Percentiles rank a stretch among this genome's conserved stretches.
These are phyloP conservation scores for Limanda limanda DNA, from an alignment of 2,113 vertebrate species.

Conservation along the genomic window DNA sequence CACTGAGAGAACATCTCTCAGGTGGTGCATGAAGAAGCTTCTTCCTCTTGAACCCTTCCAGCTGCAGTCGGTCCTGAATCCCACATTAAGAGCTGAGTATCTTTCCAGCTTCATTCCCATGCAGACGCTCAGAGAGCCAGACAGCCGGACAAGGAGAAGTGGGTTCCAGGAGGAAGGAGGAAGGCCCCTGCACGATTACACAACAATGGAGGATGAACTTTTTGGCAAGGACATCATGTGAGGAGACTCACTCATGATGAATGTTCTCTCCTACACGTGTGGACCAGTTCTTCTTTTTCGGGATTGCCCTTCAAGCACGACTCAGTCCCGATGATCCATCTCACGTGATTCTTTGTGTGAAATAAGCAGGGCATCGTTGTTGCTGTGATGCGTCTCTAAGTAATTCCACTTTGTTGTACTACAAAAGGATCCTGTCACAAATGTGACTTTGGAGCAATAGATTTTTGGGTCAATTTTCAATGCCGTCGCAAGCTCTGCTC, in stretches of 20 bases:
- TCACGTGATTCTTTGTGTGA: neutral
- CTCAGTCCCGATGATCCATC: too few species aligned
- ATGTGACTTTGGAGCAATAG: constrained; percentile 65
- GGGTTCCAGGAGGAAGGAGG: constrained; percentile 38
- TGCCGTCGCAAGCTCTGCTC: constrained; percentile 56
- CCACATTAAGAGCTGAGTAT: constrained; percentile 40
- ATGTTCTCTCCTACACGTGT: constrained; percentile 22
- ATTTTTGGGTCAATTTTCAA: constrained; percentile 74
- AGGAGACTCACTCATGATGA: constrained; percentile 23
- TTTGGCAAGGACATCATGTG: constrained; percentile 10
- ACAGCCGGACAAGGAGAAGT: constrained; percentile 50
- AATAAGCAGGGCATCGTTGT: neutral
- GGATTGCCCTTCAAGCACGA: too few species aligned
- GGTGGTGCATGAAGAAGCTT: constrained; percentile 16
- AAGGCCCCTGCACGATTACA: constrained; percentile 50
- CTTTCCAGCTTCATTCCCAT: constrained; percentile 24
- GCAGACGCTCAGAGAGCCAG: constrained; percentile 37
- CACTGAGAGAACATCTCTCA: constrained; percentile 26
- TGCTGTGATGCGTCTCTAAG: constrained; percentile 11
- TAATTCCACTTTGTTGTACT: constrained; percentile 50
- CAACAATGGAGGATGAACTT: constrained; percentile 51
- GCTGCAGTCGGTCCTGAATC: constrained; percentile 48
- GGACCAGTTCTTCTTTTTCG: neutral
- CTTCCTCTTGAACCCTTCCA: constrained; percentile 19
- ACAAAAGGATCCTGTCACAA: constrained; percentile 63